Percentiles rank a stretch among this genome's conserved stretches.
Conservation (phyloP, 2,888 invertebrate species). For the Hedya salicella region DNA sequence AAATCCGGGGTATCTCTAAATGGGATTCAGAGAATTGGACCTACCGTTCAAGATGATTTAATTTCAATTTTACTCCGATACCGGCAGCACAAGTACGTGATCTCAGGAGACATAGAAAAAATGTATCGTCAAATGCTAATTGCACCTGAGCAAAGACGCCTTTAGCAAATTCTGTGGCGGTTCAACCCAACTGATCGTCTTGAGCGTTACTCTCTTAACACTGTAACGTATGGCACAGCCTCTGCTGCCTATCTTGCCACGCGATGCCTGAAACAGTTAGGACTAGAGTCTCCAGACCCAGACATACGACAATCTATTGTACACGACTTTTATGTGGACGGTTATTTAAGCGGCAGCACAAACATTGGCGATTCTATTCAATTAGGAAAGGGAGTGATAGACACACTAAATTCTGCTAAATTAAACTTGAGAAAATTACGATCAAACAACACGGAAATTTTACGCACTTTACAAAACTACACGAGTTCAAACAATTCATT, state of each 20-base stretch:
- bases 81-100: no score
- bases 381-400: constrained; percentile 14
- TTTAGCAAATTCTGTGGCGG: constrained; percentile 15
- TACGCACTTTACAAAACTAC: not conserved
- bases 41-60: constrained; percentile 34
- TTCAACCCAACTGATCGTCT: constrained; percentile 2
- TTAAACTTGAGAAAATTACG: constrained; percentile 30
- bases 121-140: no score
- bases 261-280: constrained; percentile 14
- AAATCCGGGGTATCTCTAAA: constrained; percentile 16
- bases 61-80: no score
- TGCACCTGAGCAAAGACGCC: constrained; percentile 1
- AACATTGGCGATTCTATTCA: not conserved
- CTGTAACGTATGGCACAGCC: constrained; percentile 14
- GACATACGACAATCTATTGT: not conserved
- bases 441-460: constrained; percentile 13
- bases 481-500: not conserved
- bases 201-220: constrained; percentile 3
- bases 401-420: constrained; percentile 15
- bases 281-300: not conserved
- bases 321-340: constrained; percentile 12
- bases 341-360: constrained; percentile 8
- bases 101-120: no score
- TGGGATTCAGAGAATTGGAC: constrained; percentile 12
- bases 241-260: constrained; percentile 27